Evolutionary conservation across 2,888 invertebrate genomes (phyloP).

Genomic region (Microctonus brassicae): DNA sequence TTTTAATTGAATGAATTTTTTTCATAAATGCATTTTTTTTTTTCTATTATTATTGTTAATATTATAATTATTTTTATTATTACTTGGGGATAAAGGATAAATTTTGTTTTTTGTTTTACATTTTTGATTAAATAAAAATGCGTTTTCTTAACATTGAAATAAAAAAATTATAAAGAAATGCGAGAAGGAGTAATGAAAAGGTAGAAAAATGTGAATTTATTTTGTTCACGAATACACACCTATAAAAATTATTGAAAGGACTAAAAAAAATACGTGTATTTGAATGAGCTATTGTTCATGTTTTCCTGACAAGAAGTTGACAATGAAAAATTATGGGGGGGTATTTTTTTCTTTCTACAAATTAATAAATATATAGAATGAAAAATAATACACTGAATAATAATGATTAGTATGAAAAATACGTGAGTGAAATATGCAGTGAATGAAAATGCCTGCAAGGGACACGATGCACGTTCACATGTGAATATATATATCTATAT

Average conservation of each 20-base stretch:
- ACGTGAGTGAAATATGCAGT: constrained; percentile 18
- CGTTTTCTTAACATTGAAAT: not conserved
- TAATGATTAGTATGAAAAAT: constrained; percentile 11
- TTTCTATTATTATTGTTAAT: not conserved
- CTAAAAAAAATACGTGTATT: not conserved
- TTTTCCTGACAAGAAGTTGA: not conserved
- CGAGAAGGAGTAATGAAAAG: not conserved
- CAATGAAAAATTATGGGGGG: not conserved
- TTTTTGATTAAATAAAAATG: constrained; percentile 10
- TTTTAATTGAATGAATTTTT: too few species aligned
- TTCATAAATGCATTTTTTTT: not conserved
- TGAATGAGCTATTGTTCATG: not conserved
- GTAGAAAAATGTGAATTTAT: not conserved
- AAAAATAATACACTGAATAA: not conserved
- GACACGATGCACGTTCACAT: not conserved
- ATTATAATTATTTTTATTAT: not conserved
- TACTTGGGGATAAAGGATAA: not conserved
- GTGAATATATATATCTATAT: not conserved
- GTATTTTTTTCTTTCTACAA: not conserved
- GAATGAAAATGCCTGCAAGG: constrained; percentile 5
- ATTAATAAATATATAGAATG: not conserved
- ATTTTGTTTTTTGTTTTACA: not conserved
- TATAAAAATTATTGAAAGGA: not conserved
- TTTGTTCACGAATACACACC: not conserved
- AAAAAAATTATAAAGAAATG: not conserved